Evolutionary conservation across 1,140 invertebrate species (phyloP), one percentile per base, ranked within the genome.

Genomic region (Bombus superbus): DNA sequence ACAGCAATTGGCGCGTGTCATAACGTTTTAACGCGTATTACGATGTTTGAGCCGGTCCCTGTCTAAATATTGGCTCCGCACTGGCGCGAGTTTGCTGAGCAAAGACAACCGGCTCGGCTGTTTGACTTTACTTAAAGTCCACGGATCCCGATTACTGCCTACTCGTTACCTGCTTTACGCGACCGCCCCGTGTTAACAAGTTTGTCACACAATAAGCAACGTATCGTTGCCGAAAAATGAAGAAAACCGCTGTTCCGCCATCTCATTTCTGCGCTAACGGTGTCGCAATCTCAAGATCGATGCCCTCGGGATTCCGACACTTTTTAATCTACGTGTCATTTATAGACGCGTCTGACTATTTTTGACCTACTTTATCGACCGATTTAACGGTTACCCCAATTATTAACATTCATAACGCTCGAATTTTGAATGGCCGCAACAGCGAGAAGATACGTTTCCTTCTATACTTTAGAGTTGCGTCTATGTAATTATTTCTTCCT

Each of bases 81-180:
- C 83, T 84, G 85, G 79, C 85, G 80, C 78, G 83, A 92, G 92
- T 92, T 92, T 92, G 86, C 92, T 89, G 85, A 92, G 91, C 85
- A 92, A 92, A 92, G 92, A 90, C 88, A 91, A 91, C 88, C 88
- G 90, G 73, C 82, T 80, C 44, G 78, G 40, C 76, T 91, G 91
- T 92, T 93, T 92, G 88, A 92, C 92, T 93, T 93, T 93, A 92
- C 92, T 90, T 88, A 92, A 92, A 88, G 92, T 92, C 92, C 86
- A 93, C 92, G 92, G 90, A 92, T 93, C 92, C 90, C 92, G 89
- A 91, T 92, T 93, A 91, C 91, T 80, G 88, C 13, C 81, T 87
- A 81, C 92, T 88, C 80, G 86, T 82, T 86, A 83, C 86, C 83
- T 82, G 80, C 81, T 90, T 88, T 86, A 87, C 74, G 40, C 79